Conservation (phyloP, 1,140 invertebrate genomes). For the Eciton burchellii region DNA sequence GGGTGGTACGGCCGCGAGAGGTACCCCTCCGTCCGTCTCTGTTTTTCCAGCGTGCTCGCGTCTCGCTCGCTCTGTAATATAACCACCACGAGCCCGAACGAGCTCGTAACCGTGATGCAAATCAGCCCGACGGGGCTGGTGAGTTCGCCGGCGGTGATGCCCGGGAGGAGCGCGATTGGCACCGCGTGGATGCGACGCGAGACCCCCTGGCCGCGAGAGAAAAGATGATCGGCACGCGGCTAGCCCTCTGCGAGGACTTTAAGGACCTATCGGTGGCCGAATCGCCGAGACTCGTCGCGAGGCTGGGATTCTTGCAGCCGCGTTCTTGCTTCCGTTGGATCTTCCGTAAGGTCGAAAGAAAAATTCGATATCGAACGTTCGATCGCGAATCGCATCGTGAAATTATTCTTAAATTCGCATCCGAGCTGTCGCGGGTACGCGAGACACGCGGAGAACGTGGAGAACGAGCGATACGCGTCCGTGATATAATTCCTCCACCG, state of each 20-base stretch:
- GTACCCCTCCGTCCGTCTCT: constrained; percentile 60
- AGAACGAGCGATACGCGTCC: too few relatives aligned
- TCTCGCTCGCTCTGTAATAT: constrained; percentile 79
- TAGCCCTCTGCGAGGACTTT: constrained; percentile 65
- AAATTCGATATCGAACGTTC: too few relatives aligned
- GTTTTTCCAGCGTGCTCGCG: constrained; percentile 62
- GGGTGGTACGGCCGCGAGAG: constrained; percentile 78
- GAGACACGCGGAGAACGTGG: too few relatives aligned
- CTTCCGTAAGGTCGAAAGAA: too few relatives aligned
- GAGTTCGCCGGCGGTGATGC: constrained; percentile 70
- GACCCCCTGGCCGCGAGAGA: constrained; percentile 49
- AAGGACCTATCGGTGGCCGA: constrained; percentile 48
- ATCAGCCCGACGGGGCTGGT: constrained; percentile 77
- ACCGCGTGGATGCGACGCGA: constrained; percentile 64
- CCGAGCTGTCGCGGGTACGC: too few relatives aligned
- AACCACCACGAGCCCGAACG: constrained; percentile 79
- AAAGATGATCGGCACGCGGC: constrained; percentile 54
- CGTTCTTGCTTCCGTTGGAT: too few relatives aligned
- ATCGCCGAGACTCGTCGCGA: too few relatives aligned
- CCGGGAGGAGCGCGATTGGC: constrained; percentile 70
- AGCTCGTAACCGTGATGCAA: constrained; percentile 83
- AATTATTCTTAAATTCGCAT: not conserved
- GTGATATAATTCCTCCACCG: too few relatives aligned
- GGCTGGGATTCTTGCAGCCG: too few relatives aligned
- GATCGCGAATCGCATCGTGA: not conserved